Conservation (phyloP, 1,140 invertebrate species). For the Trichoplusia ni region DNA sequence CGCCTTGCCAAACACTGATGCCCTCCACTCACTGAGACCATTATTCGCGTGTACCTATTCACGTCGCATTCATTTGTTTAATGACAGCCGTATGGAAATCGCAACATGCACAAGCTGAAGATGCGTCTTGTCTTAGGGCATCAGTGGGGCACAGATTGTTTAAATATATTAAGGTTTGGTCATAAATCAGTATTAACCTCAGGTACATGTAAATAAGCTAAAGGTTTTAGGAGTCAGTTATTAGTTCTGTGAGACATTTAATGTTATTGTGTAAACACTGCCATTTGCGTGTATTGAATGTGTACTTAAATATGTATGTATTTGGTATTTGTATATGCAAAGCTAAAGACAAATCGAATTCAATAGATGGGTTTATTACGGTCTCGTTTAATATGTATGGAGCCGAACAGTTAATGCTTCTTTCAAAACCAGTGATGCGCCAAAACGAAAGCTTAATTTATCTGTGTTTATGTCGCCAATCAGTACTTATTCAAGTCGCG, state of each 20-base stretch:
- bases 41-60: constrained; percentile 11
- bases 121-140: background rate
- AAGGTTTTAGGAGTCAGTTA: constrained; percentile 11
- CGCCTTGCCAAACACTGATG: constrained; percentile 34
- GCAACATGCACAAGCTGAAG: background rate
- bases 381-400: background rate
- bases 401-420: background rate
- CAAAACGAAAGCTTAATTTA: background rate
- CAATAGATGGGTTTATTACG: background rate
- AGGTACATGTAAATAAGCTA: background rate
- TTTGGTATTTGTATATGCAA: background rate
- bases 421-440: background rate
- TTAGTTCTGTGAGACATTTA: background rate
- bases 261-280: constrained; percentile 3
- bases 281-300: background rate
- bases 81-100: background rate
- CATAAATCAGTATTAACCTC: constrained; percentile 7
- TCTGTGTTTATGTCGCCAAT: background rate
- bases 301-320: background rate
- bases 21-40: background rate
- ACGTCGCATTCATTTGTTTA: constrained; percentile 20
- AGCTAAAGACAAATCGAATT: background rate
- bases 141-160: background rate
- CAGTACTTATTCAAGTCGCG: background rate
- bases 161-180: too few relatives aligned